Base-by-base conservation (phyloP, 2,113 vertebrate genomes). In the Rousettus leschenaultii region DNA sequence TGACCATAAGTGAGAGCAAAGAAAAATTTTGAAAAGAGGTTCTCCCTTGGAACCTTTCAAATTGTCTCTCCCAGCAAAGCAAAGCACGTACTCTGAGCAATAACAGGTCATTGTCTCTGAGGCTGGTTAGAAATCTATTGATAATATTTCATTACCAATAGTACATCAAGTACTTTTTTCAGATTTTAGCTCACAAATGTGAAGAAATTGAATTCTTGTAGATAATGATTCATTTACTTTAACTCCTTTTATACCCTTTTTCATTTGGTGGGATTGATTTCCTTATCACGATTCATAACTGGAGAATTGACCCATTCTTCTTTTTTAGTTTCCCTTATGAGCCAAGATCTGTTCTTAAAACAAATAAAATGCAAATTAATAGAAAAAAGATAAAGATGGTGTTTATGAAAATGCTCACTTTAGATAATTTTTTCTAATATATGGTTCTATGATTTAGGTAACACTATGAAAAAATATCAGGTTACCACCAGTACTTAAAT, bases 251-350 rank as follows among this genome's bases (percentile, higher is more conserved):
- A 93, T 84, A 77, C 82, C 95, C 97, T 89, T 89, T 97, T 88
- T 94, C 93, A 95, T 97, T 96, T 95, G 94, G 61, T 4, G 3
- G 48, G 19, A 97, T 96, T 96, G 97, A 98, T 98, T 96, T 97
- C 73, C 95, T 97, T 96, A 93, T 96, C 96, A 91, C 80, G 91
- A 94, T 88, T 96, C 89, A 83, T 89, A 91, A 94, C 86, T 96
- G 74, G 43, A 59, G 63, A 91, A 96, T 83, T 94, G 94, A 94
- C 91, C 33, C 82, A 79, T 53, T 94, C 75, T 43, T 95, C 38
- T 97, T 86, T 94, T 78, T 89, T 74, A 74, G 55, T 86, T 96
- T 95, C 73, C 66, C 66, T 95, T 83, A 78, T 2, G 35, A 95
- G 85, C 65, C 82, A 96, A 43, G 45, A 82, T 96, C 71, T 93